A percentile compares a stretch with the other conserved stretches of the same genome.
phyloP scores from a whole-genome alignment of 2,113 vertebrate species.

The Eolophus roseicapilla region DNA sequence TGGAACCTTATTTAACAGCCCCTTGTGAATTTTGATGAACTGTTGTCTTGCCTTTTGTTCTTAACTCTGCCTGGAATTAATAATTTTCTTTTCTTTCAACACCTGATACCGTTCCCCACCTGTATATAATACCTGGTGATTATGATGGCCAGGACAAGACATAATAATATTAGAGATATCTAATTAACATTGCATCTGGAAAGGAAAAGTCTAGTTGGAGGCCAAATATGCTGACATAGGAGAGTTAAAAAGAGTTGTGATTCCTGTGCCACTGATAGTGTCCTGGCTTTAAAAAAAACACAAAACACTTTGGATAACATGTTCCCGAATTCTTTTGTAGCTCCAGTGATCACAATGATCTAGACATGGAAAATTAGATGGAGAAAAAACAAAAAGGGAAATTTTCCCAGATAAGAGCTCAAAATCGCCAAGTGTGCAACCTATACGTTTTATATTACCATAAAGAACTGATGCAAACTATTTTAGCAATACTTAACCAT shows the following conservation, averaged over 20 bases:
- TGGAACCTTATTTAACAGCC: neutral
- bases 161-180: neutral
- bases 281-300: neutral
- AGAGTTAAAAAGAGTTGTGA: neutral
- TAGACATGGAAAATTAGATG: neutral
- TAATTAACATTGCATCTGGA: neutral
- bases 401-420: neutral
- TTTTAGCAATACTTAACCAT: neutral
- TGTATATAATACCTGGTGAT: neutral
- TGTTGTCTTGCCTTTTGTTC: constrained; percentile 40
- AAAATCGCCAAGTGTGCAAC: neutral
- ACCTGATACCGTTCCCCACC: constrained; percentile 9
- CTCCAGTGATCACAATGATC: neutral
- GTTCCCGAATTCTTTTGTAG: neutral
- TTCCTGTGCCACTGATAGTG: neutral
- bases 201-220: neutral
- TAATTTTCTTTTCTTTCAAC: constrained; percentile 58
- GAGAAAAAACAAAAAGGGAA: neutral
- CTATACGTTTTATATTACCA: neutral
- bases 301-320: neutral
- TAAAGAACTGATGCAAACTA: neutral
- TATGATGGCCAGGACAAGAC: neutral
- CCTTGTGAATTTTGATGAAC: neutral
- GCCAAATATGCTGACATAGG: neutral
- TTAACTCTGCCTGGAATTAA: neutral